These are phyloP conservation scores for Gymnoscopelus braueri DNA, from an alignment of 2,797 vertebrate genomes.

Conservation along the genomic window DNA sequence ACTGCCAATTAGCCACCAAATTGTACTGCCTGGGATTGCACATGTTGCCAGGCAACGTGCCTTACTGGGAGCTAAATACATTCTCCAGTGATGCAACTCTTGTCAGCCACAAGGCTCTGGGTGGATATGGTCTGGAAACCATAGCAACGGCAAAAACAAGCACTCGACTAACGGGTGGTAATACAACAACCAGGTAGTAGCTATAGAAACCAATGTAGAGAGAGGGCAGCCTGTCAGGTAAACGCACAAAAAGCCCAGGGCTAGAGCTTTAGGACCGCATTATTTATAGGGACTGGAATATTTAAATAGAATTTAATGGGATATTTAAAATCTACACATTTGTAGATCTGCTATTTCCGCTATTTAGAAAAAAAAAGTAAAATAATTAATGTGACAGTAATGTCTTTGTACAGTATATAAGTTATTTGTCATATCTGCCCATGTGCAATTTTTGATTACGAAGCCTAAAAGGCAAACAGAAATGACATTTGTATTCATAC, in stretches of 20 bases:
- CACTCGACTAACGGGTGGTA: not conserved
- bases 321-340: no score
- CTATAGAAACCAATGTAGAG: not conserved
- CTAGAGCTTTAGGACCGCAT: not conserved
- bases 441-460: no score
- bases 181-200: not conserved
- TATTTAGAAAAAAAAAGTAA: no score
- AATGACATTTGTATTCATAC: no score
- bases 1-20: not conserved
- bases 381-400: no score
- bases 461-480: no score
- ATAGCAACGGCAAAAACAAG: constrained; percentile 1
- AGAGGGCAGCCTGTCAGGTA: no score
- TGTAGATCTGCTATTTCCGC: no score
- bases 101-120: constrained; percentile 3
- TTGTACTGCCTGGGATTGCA: not conserved
- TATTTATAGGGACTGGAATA: not conserved
- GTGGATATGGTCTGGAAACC: constrained; percentile 7
- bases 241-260: not conserved
- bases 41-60: constrained; percentile 10
- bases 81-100: constrained; percentile 11
- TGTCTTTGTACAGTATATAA: no score
- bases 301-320: not conserved
- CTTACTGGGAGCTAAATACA: constrained; percentile 1
- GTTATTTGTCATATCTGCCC: no score